Conservation (phyloP, 1,140 invertebrate genomes). For the Bombus soroeensis region DNA sequence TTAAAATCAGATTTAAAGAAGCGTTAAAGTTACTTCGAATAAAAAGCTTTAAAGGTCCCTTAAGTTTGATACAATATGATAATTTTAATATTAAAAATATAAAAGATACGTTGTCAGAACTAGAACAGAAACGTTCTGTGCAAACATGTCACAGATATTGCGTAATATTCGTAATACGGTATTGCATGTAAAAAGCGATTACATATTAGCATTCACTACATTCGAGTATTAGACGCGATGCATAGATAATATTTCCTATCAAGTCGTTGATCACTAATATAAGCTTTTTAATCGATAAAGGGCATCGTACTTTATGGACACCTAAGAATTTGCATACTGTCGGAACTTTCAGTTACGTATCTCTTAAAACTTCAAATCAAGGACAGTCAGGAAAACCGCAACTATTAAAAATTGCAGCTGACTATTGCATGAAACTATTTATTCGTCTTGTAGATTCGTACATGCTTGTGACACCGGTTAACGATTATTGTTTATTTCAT, state of each 20-base stretch:
- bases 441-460: too few relatives aligned
- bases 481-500: conserved; percentile 5
- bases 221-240: not conserved
- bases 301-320: too few relatives aligned
- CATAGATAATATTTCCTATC: not conserved
- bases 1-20: not conserved
- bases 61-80: too few relatives aligned
- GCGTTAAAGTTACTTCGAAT: too few relatives aligned
- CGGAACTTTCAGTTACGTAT: too few relatives aligned
- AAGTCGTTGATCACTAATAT: not conserved
- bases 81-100: too few relatives aligned
- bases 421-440: not conserved
- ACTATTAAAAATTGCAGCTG: not conserved
- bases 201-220: not conserved
- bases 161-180: too few relatives aligned
- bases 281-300: not conserved
- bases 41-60: not conserved
- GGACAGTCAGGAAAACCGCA: not conserved
- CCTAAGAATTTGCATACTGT: too few relatives aligned
- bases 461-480: not conserved
- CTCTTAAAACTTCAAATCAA: too few relatives aligned
- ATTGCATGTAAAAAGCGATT: not conserved
- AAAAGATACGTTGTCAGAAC: too few relatives aligned
- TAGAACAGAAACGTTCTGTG: not conserved
- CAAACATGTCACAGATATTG: not conserved